Evolutionary conservation across 2,113 vertebrate species (phyloP).

Genomic region (Myxocyprinus asiaticus): DNA sequence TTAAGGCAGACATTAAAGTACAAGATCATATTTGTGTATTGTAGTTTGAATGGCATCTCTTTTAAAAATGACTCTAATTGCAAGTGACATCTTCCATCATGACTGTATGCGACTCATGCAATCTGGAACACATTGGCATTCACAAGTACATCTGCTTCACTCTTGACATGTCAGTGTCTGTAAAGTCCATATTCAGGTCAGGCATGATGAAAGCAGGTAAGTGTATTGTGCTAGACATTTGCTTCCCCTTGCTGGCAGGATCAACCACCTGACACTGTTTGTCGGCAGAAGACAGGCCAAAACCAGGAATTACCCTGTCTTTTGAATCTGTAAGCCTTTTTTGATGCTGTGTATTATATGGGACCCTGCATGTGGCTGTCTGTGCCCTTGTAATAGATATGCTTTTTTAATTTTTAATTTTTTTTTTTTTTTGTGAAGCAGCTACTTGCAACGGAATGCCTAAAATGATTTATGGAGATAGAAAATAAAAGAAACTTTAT

Average conservation of each 20-base stretch:
- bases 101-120: too few species aligned
- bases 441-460: too few species aligned
- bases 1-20: too few species aligned
- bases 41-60: too few species aligned
- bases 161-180: not conserved
- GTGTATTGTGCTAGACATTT: not conserved
- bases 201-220: slow-evolving; percentile 24
- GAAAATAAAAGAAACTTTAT: too few species aligned
- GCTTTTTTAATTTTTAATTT: too few species aligned
- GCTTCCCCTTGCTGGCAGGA: slow-evolving; percentile 12
- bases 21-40: too few species aligned
- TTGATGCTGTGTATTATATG: slow-evolving; percentile 22
- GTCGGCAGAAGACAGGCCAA: not conserved
- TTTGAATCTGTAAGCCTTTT: slow-evolving; percentile 17
- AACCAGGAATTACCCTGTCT: slow-evolving; percentile 12
- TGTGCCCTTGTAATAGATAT: not conserved
- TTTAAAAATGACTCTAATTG: too few species aligned
- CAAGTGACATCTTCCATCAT: too few species aligned
- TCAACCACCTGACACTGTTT: slow-evolving; percentile 34
- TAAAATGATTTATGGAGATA: too few species aligned
- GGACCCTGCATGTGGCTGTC: not conserved
- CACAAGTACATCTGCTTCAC: not conserved
- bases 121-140: not conserved
- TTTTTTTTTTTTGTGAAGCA: too few species aligned
- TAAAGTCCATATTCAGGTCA: slow-evolving; percentile 17